These are phyloP conservation scores for Meiosimyza decipiens DNA, from an alignment of 2,888 invertebrate genomes.

Conservation along the genomic window DNA sequence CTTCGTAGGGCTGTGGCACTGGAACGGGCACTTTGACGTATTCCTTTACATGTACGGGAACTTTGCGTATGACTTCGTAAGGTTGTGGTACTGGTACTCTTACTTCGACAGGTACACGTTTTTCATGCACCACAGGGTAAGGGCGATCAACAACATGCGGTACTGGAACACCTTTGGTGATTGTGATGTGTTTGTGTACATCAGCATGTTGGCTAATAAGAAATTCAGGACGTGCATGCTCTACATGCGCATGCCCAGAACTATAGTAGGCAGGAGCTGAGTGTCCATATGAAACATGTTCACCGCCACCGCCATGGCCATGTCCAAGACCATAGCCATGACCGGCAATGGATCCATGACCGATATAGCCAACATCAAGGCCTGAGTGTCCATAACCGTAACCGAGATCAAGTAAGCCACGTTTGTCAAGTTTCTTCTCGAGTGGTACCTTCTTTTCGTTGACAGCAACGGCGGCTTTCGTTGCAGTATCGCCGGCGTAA, in stretches of 20 bases:
- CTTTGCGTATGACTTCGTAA: conserved; percentile 77
- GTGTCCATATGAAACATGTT: conserved; percentile 41
- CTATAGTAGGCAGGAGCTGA: conserved; percentile 55
- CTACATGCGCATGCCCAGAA: conserved; percentile 39
- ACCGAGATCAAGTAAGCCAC: conserved; percentile 81
- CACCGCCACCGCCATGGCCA: conserved; percentile 32
- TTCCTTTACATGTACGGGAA: conserved; percentile 76
- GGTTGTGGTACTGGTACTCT: conserved; percentile 77
- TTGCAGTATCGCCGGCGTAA: conserved; percentile 72
- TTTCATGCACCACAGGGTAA: conserved; percentile 75
- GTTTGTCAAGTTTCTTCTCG: conserved; percentile 85
- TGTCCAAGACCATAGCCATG: conserved; percentile 59
- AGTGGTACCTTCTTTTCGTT: conserved; percentile 70
- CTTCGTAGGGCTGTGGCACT: conserved; percentile 71
- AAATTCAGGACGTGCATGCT: conserved; percentile 53
- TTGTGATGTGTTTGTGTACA: conserved; percentile 75
- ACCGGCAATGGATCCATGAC: conserved; percentile 71
- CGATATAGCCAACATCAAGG: conserved; percentile 79
- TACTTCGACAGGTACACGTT: conserved; percentile 72
- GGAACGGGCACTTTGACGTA: conserved; percentile 75
- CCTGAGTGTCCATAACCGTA: conserved; percentile 84
- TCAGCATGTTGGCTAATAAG: conserved; percentile 69
- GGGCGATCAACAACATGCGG: conserved; percentile 81
- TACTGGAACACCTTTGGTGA: conserved; percentile 79
- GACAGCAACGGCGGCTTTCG: conserved; percentile 63